Conservation (phyloP, 2,888 invertebrate species). For the Nemurella pictetii region DNA sequence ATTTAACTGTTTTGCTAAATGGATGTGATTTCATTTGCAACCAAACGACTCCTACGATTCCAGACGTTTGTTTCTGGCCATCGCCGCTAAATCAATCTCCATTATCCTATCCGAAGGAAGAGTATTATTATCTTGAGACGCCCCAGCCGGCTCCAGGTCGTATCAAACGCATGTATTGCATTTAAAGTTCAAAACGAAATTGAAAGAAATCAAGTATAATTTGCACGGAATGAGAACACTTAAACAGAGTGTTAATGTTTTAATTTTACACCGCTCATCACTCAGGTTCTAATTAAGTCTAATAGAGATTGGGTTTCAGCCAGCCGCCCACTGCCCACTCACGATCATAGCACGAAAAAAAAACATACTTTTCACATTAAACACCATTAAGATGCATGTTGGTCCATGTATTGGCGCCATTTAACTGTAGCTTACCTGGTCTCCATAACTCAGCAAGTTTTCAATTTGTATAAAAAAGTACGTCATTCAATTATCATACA, state of each 20-base stretch:
- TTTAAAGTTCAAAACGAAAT: background rate
- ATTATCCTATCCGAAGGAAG: background rate
- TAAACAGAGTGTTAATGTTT: background rate
- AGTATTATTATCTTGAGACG: background rate
- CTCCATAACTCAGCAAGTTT: background rate
- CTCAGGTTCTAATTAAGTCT: background rate
- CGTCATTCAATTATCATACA: background rate
- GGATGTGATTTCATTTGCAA: background rate
- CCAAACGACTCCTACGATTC: background rate
- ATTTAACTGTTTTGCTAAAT: background rate
- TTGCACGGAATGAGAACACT: background rate
- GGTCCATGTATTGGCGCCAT: constrained; percentile 7
- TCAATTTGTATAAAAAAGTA: background rate
- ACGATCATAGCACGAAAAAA: background rate
- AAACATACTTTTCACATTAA: constrained; percentile 28
- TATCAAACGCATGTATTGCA: background rate
- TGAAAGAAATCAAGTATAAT: background rate
- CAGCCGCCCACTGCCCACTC: background rate
- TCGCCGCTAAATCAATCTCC: background rate
- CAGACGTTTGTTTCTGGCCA: background rate
- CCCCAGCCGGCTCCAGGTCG: background rate
- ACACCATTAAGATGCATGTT: constrained; percentile 21
- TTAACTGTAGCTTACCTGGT: background rate
- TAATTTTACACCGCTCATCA: background rate
- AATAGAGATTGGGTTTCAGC: background rate